Conservation (phyloP, 2,797 vertebrate species). For the Glossophaga mutica region DNA sequence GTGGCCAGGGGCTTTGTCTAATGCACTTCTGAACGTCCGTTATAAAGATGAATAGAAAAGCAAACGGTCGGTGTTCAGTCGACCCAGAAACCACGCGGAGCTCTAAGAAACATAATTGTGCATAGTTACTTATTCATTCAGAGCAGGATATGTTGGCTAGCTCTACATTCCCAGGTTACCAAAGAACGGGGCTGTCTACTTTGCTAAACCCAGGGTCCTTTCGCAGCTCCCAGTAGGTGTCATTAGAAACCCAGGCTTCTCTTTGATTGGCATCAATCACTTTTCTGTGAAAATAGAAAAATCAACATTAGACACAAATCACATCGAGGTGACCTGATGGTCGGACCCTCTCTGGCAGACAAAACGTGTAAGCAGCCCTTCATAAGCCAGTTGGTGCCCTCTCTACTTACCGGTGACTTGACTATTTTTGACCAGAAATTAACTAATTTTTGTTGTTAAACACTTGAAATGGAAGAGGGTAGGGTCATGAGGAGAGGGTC, state of each 20-base stretch:
- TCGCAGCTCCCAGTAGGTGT: slow-evolving; percentile 97
- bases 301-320: slow-evolving; percentile 23
- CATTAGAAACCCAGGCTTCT: slow-evolving; percentile 97
- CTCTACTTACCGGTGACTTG: background rate
- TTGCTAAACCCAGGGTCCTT: slow-evolving; percentile 98
- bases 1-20: slow-evolving; percentile 82
- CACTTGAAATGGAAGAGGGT: background rate
- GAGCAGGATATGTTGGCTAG: slow-evolving; percentile 82
- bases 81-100: slow-evolving; percentile 83
- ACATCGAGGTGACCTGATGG: background rate
- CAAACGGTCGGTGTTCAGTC: slow-evolving; percentile 77
- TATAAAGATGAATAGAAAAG: slow-evolving; percentile 88
- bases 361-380: background rate
- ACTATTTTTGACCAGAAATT: background rate
- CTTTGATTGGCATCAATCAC: slow-evolving; percentile 93
- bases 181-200: slow-evolving; percentile 92
- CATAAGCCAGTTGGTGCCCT: background rate
- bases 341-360: background rate
- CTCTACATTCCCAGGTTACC: slow-evolving; percentile 88
- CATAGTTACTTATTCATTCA: slow-evolving; percentile 86
- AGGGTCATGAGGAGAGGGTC: background rate
- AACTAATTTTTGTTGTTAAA: background rate
- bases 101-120: slow-evolving; percentile 87
- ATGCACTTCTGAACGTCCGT: slow-evolving; percentile 84
- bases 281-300: slow-evolving; percentile 87